These are phyloP conservation scores for Littorina saxatilis DNA, from an alignment of 1,140 invertebrate genomes.

Conservation along the genomic window DNA sequence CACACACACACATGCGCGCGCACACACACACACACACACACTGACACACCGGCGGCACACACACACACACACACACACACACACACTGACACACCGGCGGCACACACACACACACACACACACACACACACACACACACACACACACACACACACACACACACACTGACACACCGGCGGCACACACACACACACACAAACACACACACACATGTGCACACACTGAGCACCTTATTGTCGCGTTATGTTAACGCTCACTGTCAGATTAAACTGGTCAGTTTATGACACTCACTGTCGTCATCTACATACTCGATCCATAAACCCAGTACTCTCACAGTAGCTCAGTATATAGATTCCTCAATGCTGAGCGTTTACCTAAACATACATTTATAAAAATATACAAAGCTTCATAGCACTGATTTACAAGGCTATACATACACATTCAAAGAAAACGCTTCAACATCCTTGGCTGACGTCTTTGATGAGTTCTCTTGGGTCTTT, in stretches of 20 bases:
- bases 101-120: slow-evolving; percentile 2
- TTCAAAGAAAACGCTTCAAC: not conserved
- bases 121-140: not conserved
- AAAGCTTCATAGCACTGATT: slow-evolving; percentile 8
- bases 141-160: not conserved
- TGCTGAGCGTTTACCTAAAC: no score
- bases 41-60: not conserved
- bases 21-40: not conserved
- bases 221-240: no score
- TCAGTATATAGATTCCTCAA: no score
- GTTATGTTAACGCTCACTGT: no score
- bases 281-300: no score
- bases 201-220: not conserved
- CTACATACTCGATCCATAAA: no score
- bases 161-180: not conserved
- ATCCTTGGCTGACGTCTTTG: no score
- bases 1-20: not conserved
- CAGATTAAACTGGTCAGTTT: no score
- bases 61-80: not conserved
- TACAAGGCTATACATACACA: no score
- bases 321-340: no score
- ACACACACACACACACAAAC: slow-evolving; percentile 16
- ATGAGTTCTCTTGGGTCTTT: no score
- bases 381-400: slow-evolving; percentile 11
- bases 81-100: slow-evolving; percentile 3